Evolutionary conservation across 2,888 invertebrate genomes (phyloP), one percentile per base, ranked within the genome.

Genomic region (Eupithecia exiguata): DNA sequence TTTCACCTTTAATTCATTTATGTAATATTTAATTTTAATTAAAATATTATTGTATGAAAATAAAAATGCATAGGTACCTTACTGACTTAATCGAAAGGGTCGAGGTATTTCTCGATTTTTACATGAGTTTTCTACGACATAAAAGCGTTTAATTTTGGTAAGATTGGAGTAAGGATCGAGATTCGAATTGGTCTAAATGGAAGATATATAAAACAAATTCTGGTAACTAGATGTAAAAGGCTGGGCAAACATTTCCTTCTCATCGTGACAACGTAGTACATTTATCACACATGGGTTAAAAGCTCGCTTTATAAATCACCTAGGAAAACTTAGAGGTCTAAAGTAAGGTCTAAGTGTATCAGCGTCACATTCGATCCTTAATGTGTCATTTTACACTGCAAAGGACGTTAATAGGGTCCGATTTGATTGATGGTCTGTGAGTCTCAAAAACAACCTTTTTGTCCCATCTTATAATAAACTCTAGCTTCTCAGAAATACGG

Each of bases 341-440:
- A n/a, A n/a, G n/a, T n/a, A n/a, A n/a, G n/a, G n/a, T n/a, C 4
- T 38, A 36, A 65, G 38, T 21, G 38, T 40, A 66, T 66, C 66
- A 21, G 40, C 66, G 25, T 66, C 38, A 40, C 10, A 78, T 78
- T 76, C 74, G 71, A 72, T 66, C 58, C 62, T 18, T 81, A 79
- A 85, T 88, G 86, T 87, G 88, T 88, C 87, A 88, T 86, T 84
- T 84, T 84, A 85, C 83, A 84, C 83, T 83, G 84, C 82, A 75
- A 72, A 74, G 77, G 87, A 87, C 88, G 86, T 85, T 88, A 88
- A 89, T 88, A 87, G 87, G 89, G 85, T 86, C 84, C 68, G 72
- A 74, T 80, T 82, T 86, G 89, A 89, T 88, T 82, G 86, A 89
- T 84, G 87, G 69, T 77, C 74, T 77, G 79, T 77, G 81, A 79